phyloP scores from a whole-genome alignment of 2,888 invertebrate genomes.

The Amphipoea oculea region DNA sequence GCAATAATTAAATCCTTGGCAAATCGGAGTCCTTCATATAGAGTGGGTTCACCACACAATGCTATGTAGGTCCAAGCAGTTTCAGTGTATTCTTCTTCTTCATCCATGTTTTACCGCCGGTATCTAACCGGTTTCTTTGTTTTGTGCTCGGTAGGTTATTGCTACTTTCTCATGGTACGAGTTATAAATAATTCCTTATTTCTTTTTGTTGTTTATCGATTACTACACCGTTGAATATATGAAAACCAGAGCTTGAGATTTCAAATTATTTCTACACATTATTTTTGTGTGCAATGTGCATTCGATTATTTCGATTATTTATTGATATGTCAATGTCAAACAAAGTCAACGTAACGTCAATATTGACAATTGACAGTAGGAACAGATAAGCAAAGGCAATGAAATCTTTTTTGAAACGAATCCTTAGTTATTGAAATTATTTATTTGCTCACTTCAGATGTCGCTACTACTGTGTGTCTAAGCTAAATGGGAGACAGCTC shows the following conservation, averaged over 20 bases:
- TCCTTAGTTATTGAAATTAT: neutral
- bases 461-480: neutral
- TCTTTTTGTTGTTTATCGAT: neutral
- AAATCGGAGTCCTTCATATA: conserved; percentile 87
- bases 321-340: conserved; percentile 6
- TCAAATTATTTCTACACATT: conserved; percentile 19
- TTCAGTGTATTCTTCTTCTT: conserved; percentile 83
- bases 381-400: neutral
- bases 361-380: neutral
- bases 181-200: neutral
- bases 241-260: conserved; percentile 2
- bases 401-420: neutral
- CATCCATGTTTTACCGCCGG: conserved; percentile 76
- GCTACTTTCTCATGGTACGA: conserved; percentile 31
- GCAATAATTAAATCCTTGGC: conserved; percentile 88
- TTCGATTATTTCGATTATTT: conserved; percentile 5
- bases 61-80: conserved; percentile 82
- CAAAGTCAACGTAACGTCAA: neutral
- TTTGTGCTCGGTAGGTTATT: neutral
- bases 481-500: too few relatives aligned
- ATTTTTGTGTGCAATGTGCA: conserved; percentile 2
- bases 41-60: conserved; percentile 86
- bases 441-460: neutral
- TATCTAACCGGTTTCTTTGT: conserved; percentile 43
- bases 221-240: conserved; percentile 3